Conservation (phyloP, 2,888 invertebrate genomes). For the Arge pagana region DNA sequence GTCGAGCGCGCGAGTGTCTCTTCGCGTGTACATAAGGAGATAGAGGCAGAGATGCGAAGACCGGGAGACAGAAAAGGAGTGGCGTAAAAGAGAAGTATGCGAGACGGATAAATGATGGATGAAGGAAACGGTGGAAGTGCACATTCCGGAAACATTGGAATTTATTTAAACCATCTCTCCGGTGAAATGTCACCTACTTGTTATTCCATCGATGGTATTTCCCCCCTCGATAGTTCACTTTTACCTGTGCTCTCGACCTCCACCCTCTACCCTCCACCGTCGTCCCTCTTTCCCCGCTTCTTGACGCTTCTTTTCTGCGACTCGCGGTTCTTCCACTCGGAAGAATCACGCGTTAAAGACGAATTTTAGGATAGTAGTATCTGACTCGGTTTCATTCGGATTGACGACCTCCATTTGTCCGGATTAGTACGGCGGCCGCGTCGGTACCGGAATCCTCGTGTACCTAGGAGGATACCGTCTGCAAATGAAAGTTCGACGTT, state of each 20-base stretch:
- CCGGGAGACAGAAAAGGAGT: too few relatives aligned
- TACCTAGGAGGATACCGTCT: background rate
- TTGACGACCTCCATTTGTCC: constrained; percentile 2
- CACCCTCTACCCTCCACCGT: too few relatives aligned
- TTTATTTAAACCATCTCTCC: background rate
- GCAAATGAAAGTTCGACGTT: constrained; percentile 16
- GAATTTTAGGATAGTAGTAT: constrained; percentile 11
- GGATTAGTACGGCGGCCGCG: constrained; percentile 9
- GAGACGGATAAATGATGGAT: too few relatives aligned
- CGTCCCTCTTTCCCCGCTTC: background rate
- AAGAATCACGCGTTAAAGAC: too few relatives aligned
- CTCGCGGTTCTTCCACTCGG: background rate
- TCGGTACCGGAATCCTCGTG: constrained; percentile 2
- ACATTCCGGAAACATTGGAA: background rate
- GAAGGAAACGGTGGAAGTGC: too few relatives aligned
- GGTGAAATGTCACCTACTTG: background rate
- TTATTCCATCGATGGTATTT: constrained; percentile 1
- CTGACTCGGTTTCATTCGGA: constrained; percentile 4
- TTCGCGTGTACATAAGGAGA: too few relatives aligned
- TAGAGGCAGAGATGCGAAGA: too few relatives aligned
- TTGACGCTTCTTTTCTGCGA: background rate
- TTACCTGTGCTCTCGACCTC: too few relatives aligned
- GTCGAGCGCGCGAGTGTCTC: constrained; percentile 28
- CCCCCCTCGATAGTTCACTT: too few relatives aligned
- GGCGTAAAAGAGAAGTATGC: too few relatives aligned